Evolutionary conservation across 2,113 vertebrate species (phyloP).

Genomic region (Furnarius figulus): DNA sequence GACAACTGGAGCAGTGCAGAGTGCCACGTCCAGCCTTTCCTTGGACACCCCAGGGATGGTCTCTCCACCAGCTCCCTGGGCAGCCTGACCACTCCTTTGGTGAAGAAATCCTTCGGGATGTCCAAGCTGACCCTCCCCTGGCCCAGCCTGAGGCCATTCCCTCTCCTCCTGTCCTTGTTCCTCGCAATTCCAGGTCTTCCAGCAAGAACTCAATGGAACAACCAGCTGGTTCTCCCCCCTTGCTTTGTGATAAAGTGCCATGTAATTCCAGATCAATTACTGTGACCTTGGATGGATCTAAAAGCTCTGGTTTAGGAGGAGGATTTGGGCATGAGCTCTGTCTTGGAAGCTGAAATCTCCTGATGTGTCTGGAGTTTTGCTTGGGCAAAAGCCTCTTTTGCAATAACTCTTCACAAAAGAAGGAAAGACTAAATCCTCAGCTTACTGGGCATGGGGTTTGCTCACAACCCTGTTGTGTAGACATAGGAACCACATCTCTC

Average conservation of each 20-base stretch:
- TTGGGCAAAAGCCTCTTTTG: neutral
- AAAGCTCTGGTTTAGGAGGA: neutral
- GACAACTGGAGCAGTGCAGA: no score
- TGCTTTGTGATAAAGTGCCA: neutral
- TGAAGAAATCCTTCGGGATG: neutral
- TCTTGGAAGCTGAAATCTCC: neutral
- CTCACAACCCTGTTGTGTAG: accelerated
- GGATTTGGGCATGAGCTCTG: neutral
- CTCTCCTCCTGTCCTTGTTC: neutral
- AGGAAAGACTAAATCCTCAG: neutral
- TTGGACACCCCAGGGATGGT: neutral
- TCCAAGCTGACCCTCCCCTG: neutral
- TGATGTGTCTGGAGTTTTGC: neutral
- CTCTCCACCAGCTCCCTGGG: neutral
- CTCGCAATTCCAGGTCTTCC: neutral
- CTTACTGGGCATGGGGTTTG: neutral
- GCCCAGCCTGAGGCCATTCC: accelerated
- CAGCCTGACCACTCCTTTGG: neutral
- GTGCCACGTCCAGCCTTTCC: no score
- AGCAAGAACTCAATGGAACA: neutral
- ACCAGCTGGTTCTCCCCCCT: accelerated
- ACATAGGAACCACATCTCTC: neutral
- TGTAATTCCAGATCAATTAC: neutral
- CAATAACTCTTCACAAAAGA: neutral
- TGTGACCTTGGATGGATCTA: neutral